phyloP scores from a whole-genome alignment of 1,140 invertebrate species.

The Drosophila bipectinata region DNA sequence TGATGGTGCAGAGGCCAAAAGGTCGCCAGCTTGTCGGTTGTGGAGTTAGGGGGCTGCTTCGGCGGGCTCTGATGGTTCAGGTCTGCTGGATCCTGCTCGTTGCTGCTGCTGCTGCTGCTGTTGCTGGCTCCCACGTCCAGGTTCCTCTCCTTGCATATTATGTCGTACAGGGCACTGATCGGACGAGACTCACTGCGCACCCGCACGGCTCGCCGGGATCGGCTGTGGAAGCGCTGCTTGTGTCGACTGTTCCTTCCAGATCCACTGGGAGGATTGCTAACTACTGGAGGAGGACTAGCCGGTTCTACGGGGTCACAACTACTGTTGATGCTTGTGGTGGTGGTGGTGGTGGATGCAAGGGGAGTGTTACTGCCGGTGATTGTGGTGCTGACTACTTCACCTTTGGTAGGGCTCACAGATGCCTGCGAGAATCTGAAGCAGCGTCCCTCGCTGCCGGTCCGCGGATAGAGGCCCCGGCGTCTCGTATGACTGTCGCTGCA shows the following conservation, averaged over 20 bases:
- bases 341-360: conserved; percentile 34
- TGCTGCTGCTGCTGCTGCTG: conserved; percentile 51
- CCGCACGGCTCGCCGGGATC: conserved; percentile 70
- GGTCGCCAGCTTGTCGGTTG: conserved; percentile 73
- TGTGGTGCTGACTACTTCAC: conserved; percentile 50
- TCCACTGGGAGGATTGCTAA: conserved; percentile 1
- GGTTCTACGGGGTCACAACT: conserved; percentile 49
- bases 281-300: conserved; percentile 48
- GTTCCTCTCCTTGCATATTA: conserved; percentile 84
- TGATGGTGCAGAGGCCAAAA: conserved; percentile 71
- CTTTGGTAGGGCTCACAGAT: conserved; percentile 77
- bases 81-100: conserved; percentile 1
- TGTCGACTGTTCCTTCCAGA: conserved; percentile 65
- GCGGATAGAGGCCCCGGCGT: conserved; percentile 26
- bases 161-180: conserved; percentile 81
- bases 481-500: conserved; percentile 46
- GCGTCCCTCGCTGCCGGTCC: conserved; percentile 64
- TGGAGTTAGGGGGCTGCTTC: conserved; percentile 10
- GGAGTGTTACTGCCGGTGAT: conserved; percentile 17
- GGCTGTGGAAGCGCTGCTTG: conserved; percentile 70
- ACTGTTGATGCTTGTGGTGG: conserved; percentile 39
- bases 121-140: conserved; percentile 61
- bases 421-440: conserved; percentile 70
- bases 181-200: conserved; percentile 82
- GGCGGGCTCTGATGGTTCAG: conserved; percentile 10